Evolutionary conservation across 2,888 invertebrate species (phyloP), one percentile per base, ranked within the genome.

Genomic region (Microctonus hyperodae): DNA sequence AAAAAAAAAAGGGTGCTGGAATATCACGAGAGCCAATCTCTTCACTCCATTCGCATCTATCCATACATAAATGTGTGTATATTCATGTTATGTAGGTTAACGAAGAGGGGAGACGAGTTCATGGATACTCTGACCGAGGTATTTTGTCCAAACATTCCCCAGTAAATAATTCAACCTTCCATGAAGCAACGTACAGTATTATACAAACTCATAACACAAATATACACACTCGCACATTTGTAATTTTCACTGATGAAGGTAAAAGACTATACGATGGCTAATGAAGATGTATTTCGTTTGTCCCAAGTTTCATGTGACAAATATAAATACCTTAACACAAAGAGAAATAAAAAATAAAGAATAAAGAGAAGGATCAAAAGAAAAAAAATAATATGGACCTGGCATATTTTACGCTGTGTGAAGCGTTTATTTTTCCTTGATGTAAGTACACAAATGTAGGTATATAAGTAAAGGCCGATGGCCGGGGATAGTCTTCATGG

Each of bases 391-490:
- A n/a, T n/a, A n/a, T n/a, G 28, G 16, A 55, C 13, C 16, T 23
- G 57, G 33, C 28, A 44, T 58, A 35, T 22, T 33, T 22, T 37
- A 5, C 10, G 25, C 22, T 22, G n/a, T n/a, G n/a, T 40, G n/a
- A 13, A 20, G 13, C 22, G 23, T 37, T 37, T n/a, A 23, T 58
- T 40, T 40, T 20, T 25, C n/a, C 22, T 40, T n/a, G 23, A 25
- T 67, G 64, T 57, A 40, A 53, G 35, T 65, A 55, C 40, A 63
- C 28, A 65, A 35, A 35, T 50, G 40, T 33, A 31, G 10, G 20
- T 37, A 25, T n/a, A n/a, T n/a, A 67, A 64, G 69, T 67, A 67
- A 64, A 69, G 67, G 69, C 69, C 69, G 69, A 67, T 69, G 69
- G 64, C 69, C 69, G 69, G 59, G 53, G 65, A 69, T 69, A 66